These are phyloP conservation scores for Nicator chloris DNA, from an alignment of 2,113 vertebrate genomes.

Conservation along the genomic window DNA sequence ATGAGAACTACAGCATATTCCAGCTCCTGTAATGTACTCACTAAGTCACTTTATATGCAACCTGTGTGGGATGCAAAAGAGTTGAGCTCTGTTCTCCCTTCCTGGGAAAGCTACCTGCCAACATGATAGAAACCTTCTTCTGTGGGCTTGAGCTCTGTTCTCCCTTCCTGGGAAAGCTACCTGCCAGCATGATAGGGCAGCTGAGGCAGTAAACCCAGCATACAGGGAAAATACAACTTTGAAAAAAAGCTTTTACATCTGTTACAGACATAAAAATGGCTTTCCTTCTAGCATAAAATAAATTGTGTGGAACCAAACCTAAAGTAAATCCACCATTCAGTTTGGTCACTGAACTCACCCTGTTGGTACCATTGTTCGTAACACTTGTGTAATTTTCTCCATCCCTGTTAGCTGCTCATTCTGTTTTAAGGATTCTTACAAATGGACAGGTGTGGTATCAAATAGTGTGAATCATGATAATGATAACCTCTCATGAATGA, in stretches of 20 bases:
- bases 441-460: background rate
- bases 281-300: slow-evolving; percentile 26
- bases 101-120: background rate
- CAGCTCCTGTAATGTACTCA: background rate
- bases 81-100: no score
- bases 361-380: background rate
- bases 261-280: slow-evolving; percentile 27
- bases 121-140: no score
- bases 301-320: background rate
- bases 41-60: background rate
- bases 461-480: background rate
- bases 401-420: background rate
- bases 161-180: background rate
- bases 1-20: background rate
- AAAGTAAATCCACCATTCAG: background rate
- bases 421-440: slow-evolving; percentile 13
- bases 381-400: background rate
- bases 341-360: background rate
- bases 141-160: background rate
- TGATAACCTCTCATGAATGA: slow-evolving; percentile 21
- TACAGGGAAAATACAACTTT: background rate
- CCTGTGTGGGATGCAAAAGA: background rate
- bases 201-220: background rate
- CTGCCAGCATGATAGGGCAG: background rate
- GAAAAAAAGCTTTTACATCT: slow-evolving; percentile 35